Base-by-base conservation (phyloP, 2,113 vertebrate genomes). In the Pardalotus punctatus region DNA sequence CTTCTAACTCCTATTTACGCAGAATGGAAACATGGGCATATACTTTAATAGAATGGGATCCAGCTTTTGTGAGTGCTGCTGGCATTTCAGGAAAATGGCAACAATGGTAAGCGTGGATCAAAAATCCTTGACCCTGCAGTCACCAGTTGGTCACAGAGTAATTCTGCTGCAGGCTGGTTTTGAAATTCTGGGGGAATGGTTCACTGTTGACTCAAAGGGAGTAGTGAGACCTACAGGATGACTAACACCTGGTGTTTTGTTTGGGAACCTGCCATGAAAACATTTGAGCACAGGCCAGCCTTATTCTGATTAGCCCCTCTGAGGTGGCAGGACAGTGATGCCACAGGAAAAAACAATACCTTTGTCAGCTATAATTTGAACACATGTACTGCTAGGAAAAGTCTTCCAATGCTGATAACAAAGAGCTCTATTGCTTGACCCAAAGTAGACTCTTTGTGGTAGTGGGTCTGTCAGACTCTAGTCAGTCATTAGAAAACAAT, bases 221-320 rank as follows among this genome's bases (percentile, higher is more conserved):
- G 38, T 40, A 40, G 20, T 62, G 70, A 94, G 67, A 71, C 62
- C n/a, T 93, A 50, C 35, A 54, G 87, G 90, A 89, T 82, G 57
- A 79, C 36, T 89, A 85, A 76, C 73, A 95, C 70, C 90, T 90
- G 70, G 70, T 96, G 42, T 85, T 96, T 96, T 93, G 27, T 38
- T 95, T 95, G 95, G 81, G 60, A 93, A 70, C 20, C 18, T 89
- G 69, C 78, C 89, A 72, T 20, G 35, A 33, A 67, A 67, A 21
- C 20, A 54, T 76, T 89, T 25, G 35, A 56, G 28, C 33, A n/a
- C 17, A 43, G 64, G 28, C 50, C 27, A 90, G 66, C 43, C 27
- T 82, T 81, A 86, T 61, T 62, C 29, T 0, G 23, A 47, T 82
- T 82, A 82, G 29, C 29, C 70, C 33, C 53, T 94, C 53, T 54